Percentiles rank a stretch among this genome's conserved stretches.
Evolutionary conservation across 2,113 vertebrate genomes (phyloP).

Genomic region (Pan paniscus): DNA sequence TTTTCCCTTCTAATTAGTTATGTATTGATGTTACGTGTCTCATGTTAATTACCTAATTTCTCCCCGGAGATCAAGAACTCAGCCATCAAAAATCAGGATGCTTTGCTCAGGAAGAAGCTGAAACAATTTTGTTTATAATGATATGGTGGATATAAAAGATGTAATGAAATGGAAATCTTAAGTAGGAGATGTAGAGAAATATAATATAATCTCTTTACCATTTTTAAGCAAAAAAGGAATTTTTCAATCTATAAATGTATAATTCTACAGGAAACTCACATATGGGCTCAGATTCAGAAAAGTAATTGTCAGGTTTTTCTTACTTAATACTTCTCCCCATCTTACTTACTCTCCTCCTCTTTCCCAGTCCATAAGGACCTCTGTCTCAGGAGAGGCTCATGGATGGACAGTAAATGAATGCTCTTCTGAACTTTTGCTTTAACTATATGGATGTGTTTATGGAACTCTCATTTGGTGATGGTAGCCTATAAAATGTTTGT

Average conservation of each 20-base stretch:
- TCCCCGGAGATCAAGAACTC: neutral
- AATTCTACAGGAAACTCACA: neutral
- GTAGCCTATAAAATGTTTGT: neutral
- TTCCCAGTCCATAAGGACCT: neutral
- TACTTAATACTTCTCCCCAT: neutral
- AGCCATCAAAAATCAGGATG: neutral
- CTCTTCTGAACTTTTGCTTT: neutral
- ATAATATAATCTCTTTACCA: neutral
- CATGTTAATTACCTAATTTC: neutral
- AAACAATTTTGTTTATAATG: conserved; percentile 10
- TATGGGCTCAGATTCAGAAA: neutral
- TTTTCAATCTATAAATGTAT: conserved; percentile 10
- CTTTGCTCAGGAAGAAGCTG: neutral
- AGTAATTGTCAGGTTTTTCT: neutral
- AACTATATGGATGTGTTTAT: neutral
- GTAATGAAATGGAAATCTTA: neutral
- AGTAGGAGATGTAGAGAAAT: neutral
- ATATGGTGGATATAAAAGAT: neutral
- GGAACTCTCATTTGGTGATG: neutral
- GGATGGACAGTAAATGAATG: neutral
- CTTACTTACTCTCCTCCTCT: neutral
- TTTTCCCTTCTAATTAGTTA: neutral
- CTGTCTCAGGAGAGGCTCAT: neutral
- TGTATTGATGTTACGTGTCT: neutral
- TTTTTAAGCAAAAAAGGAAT: neutral